Conservation (phyloP, 2,113 vertebrate genomes). For the Xenopus laevis region DNA sequence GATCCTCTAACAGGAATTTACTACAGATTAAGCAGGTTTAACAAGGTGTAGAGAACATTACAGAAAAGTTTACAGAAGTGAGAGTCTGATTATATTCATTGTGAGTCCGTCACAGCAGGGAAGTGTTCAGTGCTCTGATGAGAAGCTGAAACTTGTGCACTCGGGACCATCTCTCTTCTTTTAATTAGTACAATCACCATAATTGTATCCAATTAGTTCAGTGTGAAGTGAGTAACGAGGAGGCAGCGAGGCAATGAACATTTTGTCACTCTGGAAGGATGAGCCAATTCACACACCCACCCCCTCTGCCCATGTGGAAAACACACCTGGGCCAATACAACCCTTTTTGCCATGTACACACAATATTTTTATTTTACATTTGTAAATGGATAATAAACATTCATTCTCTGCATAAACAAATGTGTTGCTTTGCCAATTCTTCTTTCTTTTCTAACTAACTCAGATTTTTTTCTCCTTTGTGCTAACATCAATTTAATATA, state of each 20-base stretch:
- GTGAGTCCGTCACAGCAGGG: constrained; percentile 10
- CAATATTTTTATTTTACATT: constrained; percentile 49
- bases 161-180: neutral
- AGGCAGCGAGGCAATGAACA: constrained; percentile 48
- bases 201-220: constrained; percentile 34
- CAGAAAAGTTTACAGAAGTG: neutral
- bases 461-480: neutral
- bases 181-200: constrained; percentile 38
- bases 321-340: constrained; percentile 29
- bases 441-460: constrained; percentile 4
- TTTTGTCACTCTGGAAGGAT: constrained; percentile 42
- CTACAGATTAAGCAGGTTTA: constrained; percentile 14
- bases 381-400: constrained; percentile 62
- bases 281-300: constrained; percentile 43
- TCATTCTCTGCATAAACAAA: constrained; percentile 63
- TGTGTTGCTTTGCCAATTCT: constrained; percentile 6
- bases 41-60: constrained; percentile 20
- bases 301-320: constrained; percentile 29
- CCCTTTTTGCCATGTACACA: constrained; percentile 38
- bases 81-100: constrained; percentile 14
- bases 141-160: constrained; percentile 3
- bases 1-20: neutral
- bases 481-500: too few species aligned
- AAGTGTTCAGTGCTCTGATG: constrained; percentile 2
- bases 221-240: constrained; percentile 49